A percentile compares a stretch with the other conserved stretches of the same genome.
Evolutionary conservation across 2,797 vertebrate genomes (phyloP).

Genomic region (Melanotaenia maccullochi): DNA sequence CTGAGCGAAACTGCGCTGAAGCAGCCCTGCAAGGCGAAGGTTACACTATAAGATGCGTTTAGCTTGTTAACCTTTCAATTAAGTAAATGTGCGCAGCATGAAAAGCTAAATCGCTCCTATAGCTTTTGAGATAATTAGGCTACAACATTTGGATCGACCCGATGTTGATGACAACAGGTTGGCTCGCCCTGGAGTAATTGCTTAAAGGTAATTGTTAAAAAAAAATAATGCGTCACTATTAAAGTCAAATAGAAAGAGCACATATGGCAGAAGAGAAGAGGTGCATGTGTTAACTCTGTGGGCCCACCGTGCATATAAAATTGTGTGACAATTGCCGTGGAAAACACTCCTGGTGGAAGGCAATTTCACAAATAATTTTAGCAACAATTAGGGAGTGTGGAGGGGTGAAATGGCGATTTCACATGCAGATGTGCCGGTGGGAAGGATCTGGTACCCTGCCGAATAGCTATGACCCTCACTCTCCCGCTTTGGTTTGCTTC

Average conservation of each 20-base stretch:
- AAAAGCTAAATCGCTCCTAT: conserved; percentile 55
- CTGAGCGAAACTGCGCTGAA: conserved; percentile 28
- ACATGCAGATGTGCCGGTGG: conserved; percentile 87
- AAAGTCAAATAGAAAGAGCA: conserved; percentile 64
- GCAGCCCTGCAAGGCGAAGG: conserved; percentile 20
- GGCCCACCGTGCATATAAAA: conserved; percentile 76
- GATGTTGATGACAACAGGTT: conserved; percentile 75
- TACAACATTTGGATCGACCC: conserved; percentile 68
- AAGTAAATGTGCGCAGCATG: conserved; percentile 69
- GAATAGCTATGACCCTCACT: conserved; percentile 76
- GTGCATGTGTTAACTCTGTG: conserved; percentile 79
- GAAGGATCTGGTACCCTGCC: conserved; percentile 83
- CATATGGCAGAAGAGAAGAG: conserved; percentile 71
- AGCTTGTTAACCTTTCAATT: conserved; percentile 76
- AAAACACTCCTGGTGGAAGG: conserved; percentile 89
- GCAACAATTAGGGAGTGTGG: conserved; percentile 95
- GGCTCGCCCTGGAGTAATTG: conserved; percentile 65
- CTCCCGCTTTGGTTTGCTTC: conserved; percentile 80
- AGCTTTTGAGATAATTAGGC: conserved; percentile 64
- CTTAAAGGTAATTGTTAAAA: conserved; percentile 73
- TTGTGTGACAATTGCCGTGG: conserved; percentile 84
- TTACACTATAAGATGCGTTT: conserved; percentile 45
- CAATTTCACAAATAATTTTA: conserved; percentile 98
- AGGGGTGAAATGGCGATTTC: conserved; percentile 96
- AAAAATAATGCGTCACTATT: conserved; percentile 63